Base-by-base conservation (phyloP, 2,888 invertebrate genomes). In the Oscheius sp. region DNA sequence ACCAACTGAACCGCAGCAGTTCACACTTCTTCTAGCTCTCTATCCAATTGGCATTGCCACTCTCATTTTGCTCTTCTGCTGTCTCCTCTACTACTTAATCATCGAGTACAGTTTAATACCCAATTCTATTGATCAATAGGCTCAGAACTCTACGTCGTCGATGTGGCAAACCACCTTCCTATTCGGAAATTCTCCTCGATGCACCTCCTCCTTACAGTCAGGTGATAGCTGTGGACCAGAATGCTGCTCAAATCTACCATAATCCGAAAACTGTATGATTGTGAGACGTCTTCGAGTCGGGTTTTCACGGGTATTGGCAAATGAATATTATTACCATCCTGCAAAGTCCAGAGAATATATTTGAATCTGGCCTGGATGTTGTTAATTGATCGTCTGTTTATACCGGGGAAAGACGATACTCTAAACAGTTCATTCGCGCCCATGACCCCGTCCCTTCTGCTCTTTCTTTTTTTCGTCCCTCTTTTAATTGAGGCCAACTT, bases 151-250 rank as follows among this genome's bases (percentile, higher is more conserved):
- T 68, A 1, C 68, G 68, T 21, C 68, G 68, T 55, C 53, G 68
- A 3, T 68, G 68, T 37, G 68, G 68, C 2, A 51, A 53, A 7
- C 68, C 68, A 2, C 68, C 68, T 7, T 68, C 68, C 2, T 68
- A 68, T 68, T 68, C 68, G n/a, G 68, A 68, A 57, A 37, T 68
- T 21, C 55, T 68, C 5, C 35, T 68, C 2, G 68, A 68, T 37
- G 68, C 68, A 13, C 68, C 68, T 7, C 68, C 68, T 10, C 55
- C 68, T 9, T 68, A 68, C 42, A 68, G 53, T 55, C 68, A 68
- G 35, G 68, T 55, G 11, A 68, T 68, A 10, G 68, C 68, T 9
- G 53, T 53, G 37, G 68, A 68, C 29, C 53, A 55, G 32, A 68
- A 53, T 10, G 68, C 68, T 21, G 55, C 37, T n/a, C 68, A 57